Conservation (phyloP, 2,888 invertebrate species). For the Glomeris marginata region DNA sequence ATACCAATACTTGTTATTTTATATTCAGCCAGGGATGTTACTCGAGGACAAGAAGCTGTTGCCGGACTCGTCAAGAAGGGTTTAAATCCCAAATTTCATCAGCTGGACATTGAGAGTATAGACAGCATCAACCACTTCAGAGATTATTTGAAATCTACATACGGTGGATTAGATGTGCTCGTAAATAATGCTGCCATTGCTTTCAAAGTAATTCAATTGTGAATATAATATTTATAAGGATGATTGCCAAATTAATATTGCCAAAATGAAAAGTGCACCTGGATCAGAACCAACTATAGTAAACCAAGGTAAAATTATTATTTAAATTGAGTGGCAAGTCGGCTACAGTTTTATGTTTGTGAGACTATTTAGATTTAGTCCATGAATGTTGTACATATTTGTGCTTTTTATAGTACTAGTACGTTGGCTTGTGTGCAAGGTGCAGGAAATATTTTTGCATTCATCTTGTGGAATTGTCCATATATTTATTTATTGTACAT, state of each 20-base stretch:
- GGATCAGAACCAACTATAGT: no score
- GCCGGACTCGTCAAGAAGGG: conserved; percentile 38
- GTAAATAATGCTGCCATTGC: conserved; percentile 64
- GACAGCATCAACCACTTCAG: conserved; percentile 43
- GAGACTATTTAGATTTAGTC: no score
- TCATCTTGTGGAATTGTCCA: no score
- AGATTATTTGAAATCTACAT: conserved; percentile 41
- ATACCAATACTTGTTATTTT: no score
- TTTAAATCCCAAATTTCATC: conserved; percentile 41
- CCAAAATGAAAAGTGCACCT: background rate
- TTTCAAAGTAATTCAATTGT: conserved; percentile 36
- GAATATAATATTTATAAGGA: background rate
- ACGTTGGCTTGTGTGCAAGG: no score
- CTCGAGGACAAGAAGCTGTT: conserved; percentile 43
- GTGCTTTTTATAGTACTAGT: no score
- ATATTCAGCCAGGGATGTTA: conserved; percentile 39
- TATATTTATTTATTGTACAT: no score
- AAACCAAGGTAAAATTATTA: no score
- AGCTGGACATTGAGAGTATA: conserved; percentile 48
- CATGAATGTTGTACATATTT: no score
- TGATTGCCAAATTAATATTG: background rate
- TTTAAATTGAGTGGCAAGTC: no score
- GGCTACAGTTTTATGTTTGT: no score
- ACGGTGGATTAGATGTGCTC: conserved; percentile 53
- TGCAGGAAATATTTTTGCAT: no score